Evolutionary conservation across 2,113 vertebrate genomes (phyloP).

Genomic region (Psammodynastes pulverulentus): DNA sequence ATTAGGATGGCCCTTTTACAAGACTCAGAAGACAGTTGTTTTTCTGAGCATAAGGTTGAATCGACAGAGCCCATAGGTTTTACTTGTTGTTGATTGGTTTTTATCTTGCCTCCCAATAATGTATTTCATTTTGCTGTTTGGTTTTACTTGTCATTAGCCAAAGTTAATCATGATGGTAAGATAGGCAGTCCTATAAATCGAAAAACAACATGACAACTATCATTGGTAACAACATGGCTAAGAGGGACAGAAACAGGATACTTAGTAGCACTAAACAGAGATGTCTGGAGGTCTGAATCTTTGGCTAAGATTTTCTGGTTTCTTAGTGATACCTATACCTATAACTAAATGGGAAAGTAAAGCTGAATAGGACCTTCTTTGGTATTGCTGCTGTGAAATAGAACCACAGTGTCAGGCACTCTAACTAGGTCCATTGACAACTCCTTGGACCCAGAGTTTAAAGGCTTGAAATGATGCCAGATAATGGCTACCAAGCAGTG

Average conservation of each 20-base stretch:
- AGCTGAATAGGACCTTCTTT: background rate
- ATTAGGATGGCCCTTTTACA: background rate
- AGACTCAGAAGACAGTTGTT: background rate
- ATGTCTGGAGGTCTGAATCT: background rate
- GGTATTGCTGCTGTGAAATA: background rate
- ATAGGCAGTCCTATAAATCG: background rate
- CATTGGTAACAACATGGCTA: background rate
- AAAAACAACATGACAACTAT: background rate
- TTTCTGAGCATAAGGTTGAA: background rate
- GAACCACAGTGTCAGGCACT: background rate
- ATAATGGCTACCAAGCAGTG: background rate
- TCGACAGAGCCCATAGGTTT: background rate
- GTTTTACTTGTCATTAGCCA: background rate
- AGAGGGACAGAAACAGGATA: background rate
- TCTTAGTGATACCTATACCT: background rate
- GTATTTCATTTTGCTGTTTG: background rate
- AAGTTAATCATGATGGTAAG: background rate
- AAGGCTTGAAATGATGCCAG: background rate
- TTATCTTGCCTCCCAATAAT: background rate
- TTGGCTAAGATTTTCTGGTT: background rate
- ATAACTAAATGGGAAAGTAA: background rate
- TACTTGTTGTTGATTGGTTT: background rate
- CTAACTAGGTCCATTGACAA: background rate
- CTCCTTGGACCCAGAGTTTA: background rate
- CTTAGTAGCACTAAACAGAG: background rate